Base-by-base conservation (phyloP, 2,113 vertebrate species). In the Lethenteron camtschaticum region DNA sequence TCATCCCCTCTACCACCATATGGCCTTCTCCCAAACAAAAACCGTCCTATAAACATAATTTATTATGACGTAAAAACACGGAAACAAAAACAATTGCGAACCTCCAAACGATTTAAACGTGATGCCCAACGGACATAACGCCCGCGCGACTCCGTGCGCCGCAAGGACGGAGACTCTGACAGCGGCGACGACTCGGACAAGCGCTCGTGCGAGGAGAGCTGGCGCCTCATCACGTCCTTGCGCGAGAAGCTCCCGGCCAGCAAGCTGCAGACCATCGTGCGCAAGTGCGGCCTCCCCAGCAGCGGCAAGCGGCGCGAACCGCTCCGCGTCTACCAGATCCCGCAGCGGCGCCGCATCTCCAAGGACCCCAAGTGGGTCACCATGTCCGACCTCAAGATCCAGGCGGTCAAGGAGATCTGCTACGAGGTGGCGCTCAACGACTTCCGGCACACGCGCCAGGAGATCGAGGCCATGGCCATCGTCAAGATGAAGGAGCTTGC, bases 121-220 rank as follows among this genome's bases (percentile, higher is more conserved):
- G 41, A 41, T 41, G 41, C 41, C 41, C 41, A 41, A 41, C 41
- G 41, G 41, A 41, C 41, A 1, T 41, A 41, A 41, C 41, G 41
- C 41, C 41, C 41, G 41, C 41, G 41, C 41, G 41, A 41, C 41
- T 41, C 41, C 41, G 41, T 41, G 41, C 41, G 41, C 41, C 41
- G 41, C 41, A 41, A 99, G 94, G 94, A 99, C 78, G 92, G 90
- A 80, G 94, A 99, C 82, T 99, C 94, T 85, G 94, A 99, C 90
- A 99, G 94, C 90, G 94, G 94, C 75, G 94, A 99, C 84, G 94
- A 99, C 85, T 99, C 94, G 80, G 94, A 99, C 89, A 96, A 94
- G 87, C 86, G 94, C 78, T 97, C 94, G 77, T 99, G 94, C 73
- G 94, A 99, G 78, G 94, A 99, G 81, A 99, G 94, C 84, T 99